These are phyloP conservation scores for Muscicapa adusta DNA, from an alignment of 2,113 vertebrate genomes.

Conservation along the genomic window DNA sequence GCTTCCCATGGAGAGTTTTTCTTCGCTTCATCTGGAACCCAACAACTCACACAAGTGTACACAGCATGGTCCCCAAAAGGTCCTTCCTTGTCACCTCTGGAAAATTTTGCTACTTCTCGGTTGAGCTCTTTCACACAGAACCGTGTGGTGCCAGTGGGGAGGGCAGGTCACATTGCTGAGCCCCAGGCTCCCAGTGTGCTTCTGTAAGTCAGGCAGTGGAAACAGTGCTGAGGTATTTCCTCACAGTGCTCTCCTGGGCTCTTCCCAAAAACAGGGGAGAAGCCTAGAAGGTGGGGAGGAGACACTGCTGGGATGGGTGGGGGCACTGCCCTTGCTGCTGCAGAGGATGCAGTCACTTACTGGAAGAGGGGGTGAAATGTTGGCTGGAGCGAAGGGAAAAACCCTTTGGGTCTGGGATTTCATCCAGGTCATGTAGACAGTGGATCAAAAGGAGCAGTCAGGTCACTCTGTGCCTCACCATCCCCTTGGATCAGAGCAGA, in stretches of 20 bases:
- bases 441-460: neutral
- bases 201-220: neutral
- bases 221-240: conserved; percentile 2
- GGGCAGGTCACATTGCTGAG: neutral
- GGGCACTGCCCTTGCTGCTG: neutral
- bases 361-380: neutral
- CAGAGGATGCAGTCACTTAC: neutral
- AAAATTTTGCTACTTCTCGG: neutral
- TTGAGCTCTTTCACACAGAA: neutral
- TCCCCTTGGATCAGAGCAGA: conserved; percentile 13
- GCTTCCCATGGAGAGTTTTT: conserved; percentile 60
- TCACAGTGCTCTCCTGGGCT: neutral
- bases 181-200: neutral
- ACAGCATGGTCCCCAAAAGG: conserved; percentile 16
- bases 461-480: neutral
- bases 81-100: conserved; percentile 27
- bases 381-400: conserved; percentile 35
- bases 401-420: neutral
- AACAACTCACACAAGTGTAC: neutral
- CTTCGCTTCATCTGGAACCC: conserved; percentile 39
- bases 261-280: neutral
- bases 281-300: neutral
- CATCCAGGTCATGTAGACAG: conserved; percentile 7
- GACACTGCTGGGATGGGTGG: neutral
- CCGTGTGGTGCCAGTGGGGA: neutral